These are phyloP conservation scores for Dromius quadrimaculatus DNA, from an alignment of 2,888 invertebrate species.

Conservation along the genomic window DNA sequence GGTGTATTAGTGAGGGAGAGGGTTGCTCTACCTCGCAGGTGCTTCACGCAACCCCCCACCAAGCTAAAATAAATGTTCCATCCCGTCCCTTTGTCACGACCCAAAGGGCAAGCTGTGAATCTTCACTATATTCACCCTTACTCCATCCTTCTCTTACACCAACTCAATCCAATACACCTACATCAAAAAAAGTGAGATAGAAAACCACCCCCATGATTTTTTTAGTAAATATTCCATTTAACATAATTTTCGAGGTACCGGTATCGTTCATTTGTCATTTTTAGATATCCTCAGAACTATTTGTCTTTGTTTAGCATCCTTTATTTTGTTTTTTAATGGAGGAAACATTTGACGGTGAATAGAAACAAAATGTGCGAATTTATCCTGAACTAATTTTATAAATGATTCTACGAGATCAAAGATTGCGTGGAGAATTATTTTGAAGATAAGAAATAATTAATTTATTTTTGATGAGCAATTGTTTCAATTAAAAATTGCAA, in stretches of 20 bases:
- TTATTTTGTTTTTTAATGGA: conserved; percentile 44
- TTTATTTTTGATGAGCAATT: conserved; percentile 25
- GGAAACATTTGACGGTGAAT: conserved; percentile 35
- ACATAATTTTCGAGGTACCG: conserved; percentile 49
- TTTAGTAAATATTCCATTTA: conserved; percentile 51
- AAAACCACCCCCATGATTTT: conserved; percentile 45
- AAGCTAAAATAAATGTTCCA: conserved; percentile 51
- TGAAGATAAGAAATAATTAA: conserved; percentile 16
- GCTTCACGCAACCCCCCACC: conserved; percentile 44
- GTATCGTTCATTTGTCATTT: conserved; percentile 51
- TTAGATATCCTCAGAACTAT: conserved; percentile 34
- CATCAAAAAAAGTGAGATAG: conserved; percentile 1
- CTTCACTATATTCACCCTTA: conserved; percentile 35
- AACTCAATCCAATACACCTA: not conserved
- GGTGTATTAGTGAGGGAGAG: conserved; percentile 40
- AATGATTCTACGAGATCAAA: conserved; percentile 46
- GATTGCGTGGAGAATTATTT: conserved; percentile 14
- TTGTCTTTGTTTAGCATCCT: conserved; percentile 49
- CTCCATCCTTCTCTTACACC: conserved; percentile 2
- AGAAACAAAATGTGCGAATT: conserved; percentile 44
- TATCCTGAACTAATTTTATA: conserved; percentile 43
- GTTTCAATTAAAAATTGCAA: conserved; percentile 1
- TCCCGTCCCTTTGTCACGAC: conserved; percentile 51
- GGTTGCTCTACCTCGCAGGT: conserved; percentile 50
- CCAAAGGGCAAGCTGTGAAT: conserved; percentile 50